Percentiles rank a stretch among this genome's conserved stretches.
These are phyloP conservation scores for Buathra laborator DNA, from an alignment of 2,888 invertebrate genomes.

Conservation along the genomic window DNA sequence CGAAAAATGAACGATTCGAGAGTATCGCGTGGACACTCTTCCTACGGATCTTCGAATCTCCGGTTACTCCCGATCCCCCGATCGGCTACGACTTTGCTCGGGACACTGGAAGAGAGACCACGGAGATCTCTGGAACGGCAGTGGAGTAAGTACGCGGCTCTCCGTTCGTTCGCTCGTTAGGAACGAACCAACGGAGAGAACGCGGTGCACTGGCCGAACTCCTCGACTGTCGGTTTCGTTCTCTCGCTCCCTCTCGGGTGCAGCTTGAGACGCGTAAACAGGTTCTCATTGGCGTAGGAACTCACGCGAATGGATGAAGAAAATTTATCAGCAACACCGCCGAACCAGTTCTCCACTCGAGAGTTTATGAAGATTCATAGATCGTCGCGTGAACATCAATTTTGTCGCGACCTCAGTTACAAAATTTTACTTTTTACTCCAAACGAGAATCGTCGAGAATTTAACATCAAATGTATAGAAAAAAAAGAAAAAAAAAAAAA, in stretches of 20 bases:
- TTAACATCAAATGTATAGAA: no score
- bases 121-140: slow-evolving; percentile 40
- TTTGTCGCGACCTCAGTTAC: no score
- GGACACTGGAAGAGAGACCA: slow-evolving; percentile 50
- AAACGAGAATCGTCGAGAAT: no score
- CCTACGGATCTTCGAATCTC: slow-evolving; percentile 4
- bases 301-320: neutral
- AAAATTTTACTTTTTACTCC: no score
- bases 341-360: slow-evolving; percentile 1
- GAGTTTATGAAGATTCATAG: neutral
- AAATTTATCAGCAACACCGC: slow-evolving; percentile 13
- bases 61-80: slow-evolving; percentile 33
- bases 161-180: slow-evolving; percentile 23
- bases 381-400: neutral
- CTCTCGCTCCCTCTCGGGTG: slow-evolving; percentile 57
- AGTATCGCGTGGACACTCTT: neutral
- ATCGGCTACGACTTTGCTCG: slow-evolving; percentile 62
- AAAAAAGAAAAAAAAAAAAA: no score
- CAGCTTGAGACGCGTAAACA: slow-evolving; percentile 73
- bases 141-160: neutral
- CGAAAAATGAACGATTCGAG: neutral
- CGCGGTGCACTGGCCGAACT: slow-evolving; percentile 53
- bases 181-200: slow-evolving; percentile 38
- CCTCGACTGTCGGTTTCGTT: slow-evolving; percentile 29
- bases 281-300: slow-evolving; percentile 77